Conservation (phyloP, 2,888 invertebrate species). For the Brachypalpus laphriformis region DNA sequence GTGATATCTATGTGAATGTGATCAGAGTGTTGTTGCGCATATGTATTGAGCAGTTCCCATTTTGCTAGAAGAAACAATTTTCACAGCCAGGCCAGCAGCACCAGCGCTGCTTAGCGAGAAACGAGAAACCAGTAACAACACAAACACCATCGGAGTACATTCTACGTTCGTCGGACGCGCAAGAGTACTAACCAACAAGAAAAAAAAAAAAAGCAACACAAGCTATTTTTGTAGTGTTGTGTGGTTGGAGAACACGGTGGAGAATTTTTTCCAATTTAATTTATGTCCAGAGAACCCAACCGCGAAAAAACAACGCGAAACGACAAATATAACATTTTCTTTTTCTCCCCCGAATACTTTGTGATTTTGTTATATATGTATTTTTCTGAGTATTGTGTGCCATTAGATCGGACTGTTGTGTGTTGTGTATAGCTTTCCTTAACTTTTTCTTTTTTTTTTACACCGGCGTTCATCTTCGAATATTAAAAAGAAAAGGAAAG, state of each 20-base stretch:
- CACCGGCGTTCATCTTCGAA: conserved; percentile 23
- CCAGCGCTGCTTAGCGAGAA: conserved; percentile 13
- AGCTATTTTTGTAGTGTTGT: conserved; percentile 27
- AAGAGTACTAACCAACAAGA: conserved; percentile 10
- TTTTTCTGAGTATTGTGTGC: not conserved
- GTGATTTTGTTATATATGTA: conserved; percentile 4
- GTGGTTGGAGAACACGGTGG: conserved; percentile 18
- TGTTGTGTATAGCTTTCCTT: conserved; percentile 7
- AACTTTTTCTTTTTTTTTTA: not conserved
- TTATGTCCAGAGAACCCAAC: conserved; percentile 3
- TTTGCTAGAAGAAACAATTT: conserved; percentile 45
- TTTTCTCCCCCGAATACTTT: conserved; percentile 16
- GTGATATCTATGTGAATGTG: not conserved
- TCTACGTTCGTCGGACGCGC: conserved; percentile 76
- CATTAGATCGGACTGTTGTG: conserved; percentile 4
- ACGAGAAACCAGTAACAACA: conserved; percentile 77
- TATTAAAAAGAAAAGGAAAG: not conserved
- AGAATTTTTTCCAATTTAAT: conserved; percentile 34
- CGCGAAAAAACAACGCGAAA: conserved; percentile 22
- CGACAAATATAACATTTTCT: conserved; percentile 32
- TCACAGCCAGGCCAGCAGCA: conserved; percentile 43
- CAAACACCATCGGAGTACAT: conserved; percentile 79
- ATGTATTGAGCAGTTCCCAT: conserved; percentile 48
- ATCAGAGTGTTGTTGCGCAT: conserved; percentile 4
- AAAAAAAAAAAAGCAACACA: not conserved